A percentile compares a stretch with the other conserved stretches of the same genome.
These are phyloP conservation scores for Malthinus seriepunctatus DNA, from an alignment of 2,888 invertebrate genomes.

Conservation along the genomic window DNA sequence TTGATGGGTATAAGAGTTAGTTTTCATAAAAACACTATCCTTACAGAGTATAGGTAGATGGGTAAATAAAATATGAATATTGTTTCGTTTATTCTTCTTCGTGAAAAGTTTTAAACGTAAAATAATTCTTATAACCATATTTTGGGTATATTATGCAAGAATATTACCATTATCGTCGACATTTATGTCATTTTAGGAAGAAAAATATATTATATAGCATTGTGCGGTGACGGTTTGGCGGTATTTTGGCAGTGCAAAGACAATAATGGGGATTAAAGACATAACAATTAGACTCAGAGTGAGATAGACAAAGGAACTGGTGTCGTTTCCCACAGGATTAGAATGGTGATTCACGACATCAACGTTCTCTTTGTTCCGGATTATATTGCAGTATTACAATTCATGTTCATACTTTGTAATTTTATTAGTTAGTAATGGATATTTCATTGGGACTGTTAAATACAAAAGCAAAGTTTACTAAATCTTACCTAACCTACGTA, in stretches of 20 bases:
- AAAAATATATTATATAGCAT: constrained; percentile 43
- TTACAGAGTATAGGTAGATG: neutral
- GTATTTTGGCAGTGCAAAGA: constrained; percentile 50
- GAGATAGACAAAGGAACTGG: constrained; percentile 41
- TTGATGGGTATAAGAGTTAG: too few relatives aligned
- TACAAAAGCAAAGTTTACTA: constrained; percentile 10
- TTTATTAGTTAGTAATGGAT: constrained; percentile 20
- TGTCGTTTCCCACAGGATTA: constrained; percentile 54
- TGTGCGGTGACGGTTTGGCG: constrained; percentile 51
- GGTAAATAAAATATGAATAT: constrained; percentile 1
- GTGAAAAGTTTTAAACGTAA: constrained; percentile 18
- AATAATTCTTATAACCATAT: constrained; percentile 26
- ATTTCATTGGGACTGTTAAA: constrained; percentile 12
- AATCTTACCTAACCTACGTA: neutral
- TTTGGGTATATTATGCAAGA: constrained; percentile 32
- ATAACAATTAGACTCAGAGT: constrained; percentile 49
- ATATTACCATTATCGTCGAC: constrained; percentile 34
- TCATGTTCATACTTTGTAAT: constrained; percentile 23
- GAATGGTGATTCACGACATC: constrained; percentile 52
- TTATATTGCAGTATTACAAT: constrained; percentile 24
- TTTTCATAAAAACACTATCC: neutral
- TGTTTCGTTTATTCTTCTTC: constrained; percentile 21
- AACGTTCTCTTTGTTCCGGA: constrained; percentile 23
- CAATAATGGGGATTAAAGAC: constrained; percentile 55
- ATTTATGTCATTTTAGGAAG: constrained; percentile 42